Conservation (phyloP, 2,797 vertebrate genomes). For the Phalloptychus januarius region DNA sequence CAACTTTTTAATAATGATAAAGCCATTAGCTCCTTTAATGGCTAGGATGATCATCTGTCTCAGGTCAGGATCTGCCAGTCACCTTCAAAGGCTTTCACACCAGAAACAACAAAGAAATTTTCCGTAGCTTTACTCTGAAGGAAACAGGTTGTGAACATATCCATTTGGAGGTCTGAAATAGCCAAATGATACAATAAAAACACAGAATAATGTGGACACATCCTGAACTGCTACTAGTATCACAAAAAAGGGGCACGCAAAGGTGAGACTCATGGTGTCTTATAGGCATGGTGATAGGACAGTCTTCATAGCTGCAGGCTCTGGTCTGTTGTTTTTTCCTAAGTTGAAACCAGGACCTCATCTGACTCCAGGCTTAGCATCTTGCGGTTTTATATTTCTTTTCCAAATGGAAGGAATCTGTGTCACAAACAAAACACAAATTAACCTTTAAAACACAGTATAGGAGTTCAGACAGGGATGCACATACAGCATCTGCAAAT, state of each 20-base stretch:
- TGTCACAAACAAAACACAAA: conserved; percentile 32
- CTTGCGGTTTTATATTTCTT: conserved; percentile 74
- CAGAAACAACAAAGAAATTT: not conserved
- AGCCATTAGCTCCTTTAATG: conserved; percentile 1
- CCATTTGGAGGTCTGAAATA: not conserved
- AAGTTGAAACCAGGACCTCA: conserved; percentile 49
- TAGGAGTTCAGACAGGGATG: not conserved
- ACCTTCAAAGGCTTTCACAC: not conserved
- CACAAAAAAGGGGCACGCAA: not conserved
- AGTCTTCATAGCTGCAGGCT: conserved; percentile 8
- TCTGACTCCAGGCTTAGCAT: conserved; percentile 76
- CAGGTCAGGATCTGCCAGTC: not conserved
- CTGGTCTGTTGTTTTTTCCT: conserved; percentile 10
- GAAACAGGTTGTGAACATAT: not conserved
- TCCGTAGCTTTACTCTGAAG: not conserved
- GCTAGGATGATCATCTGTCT: not conserved
- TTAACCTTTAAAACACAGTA: not conserved
- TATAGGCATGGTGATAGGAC: conserved; percentile 1
- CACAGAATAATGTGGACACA: not conserved
- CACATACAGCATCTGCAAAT: not conserved
- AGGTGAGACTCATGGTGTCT: not conserved
- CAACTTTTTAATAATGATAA: conserved; percentile 10
- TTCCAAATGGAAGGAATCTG: conserved; percentile 84
- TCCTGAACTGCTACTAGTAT: not conserved
- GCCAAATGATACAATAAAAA: not conserved